Base-by-base conservation (phyloP, 2,888 invertebrate species). In the Torymus tubicola region DNA sequence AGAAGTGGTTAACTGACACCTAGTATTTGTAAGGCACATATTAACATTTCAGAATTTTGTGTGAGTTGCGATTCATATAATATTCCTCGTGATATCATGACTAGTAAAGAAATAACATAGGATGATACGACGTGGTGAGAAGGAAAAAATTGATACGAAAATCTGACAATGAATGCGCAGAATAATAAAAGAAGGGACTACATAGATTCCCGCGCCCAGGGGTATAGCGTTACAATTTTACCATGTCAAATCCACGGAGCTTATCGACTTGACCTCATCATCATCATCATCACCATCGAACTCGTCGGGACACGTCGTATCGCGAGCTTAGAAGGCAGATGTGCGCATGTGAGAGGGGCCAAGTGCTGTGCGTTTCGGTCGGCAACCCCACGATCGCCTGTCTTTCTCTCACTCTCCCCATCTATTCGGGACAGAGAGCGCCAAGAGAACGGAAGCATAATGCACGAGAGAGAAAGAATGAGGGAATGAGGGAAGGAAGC, bases 331-430 rank as follows among this genome's bases (percentile, higher is more conserved):
- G 60, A 52, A 50, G 53, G 67, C 73, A 79, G 73, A 73, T 73
- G 73, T 58, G 60, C 24, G 4, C 60, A 16, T 5, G 31, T 61
- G 61, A 57, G 63, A 64, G 64, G 79, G 81, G 82, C 84, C 84
- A 18, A 42, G 42, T 42, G 5, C 42, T 42, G 42, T 31, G 13
- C 21, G 55, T 60, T 61, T 63, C 52, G 73, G 73, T 76, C 75
- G 61, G 74, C 71, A 89, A 87, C 83, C 83, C 83, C 79, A 83
- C 65, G 78, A 79, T 55, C 61, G 11, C 31, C 21, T 53, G 42
- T 69, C 64, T 64, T 42, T 55, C n/a, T 14, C 24, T 57, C 57
- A 11, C 2, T 57, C 61, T 61, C 60, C 24, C 21, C 61, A 42
- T 52, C 31, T 31, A 31, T 42, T 42, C 42, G 42, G 5, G 42